phyloP scores from a whole-genome alignment of 2,888 invertebrate genomes.

The Dicranocentrus wangi region DNA sequence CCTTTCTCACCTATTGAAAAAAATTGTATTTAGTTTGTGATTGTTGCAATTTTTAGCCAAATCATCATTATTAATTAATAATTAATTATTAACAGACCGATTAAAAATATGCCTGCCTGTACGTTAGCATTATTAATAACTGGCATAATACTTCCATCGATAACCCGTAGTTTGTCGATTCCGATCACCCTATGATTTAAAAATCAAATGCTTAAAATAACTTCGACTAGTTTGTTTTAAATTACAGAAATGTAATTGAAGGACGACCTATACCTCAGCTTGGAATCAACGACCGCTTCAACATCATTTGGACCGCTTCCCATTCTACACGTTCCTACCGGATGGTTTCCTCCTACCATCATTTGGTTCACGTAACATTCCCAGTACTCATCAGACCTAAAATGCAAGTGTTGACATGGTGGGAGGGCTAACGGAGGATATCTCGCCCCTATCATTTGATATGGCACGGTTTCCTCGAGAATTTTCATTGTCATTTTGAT shows the following conservation, averaged over 20 bases:
- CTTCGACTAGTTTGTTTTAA: background rate
- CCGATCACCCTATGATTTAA: constrained; percentile 32
- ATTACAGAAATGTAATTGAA: background rate
- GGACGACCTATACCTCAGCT: constrained; percentile 32
- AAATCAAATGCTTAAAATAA: background rate
- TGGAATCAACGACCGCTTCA: constrained; percentile 42
- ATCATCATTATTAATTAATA: too few species aligned
- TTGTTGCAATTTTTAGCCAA: too few species aligned
- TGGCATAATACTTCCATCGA: constrained; percentile 43
- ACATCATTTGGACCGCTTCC: background rate
- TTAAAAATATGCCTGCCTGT: constrained; percentile 34
- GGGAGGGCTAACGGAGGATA: constrained; percentile 16
- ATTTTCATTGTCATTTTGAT: constrained; percentile 39
- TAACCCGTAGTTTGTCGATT: constrained; percentile 18
- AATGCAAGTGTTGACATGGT: constrained; percentile 22
- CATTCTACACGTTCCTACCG: constrained; percentile 44
- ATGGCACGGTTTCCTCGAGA: constrained; percentile 38
- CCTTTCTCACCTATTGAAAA: constrained; percentile 47
- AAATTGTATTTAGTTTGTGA: too few species aligned
- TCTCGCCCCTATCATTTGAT: constrained; percentile 29
- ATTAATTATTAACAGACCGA: too few species aligned
- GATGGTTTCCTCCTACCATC: constrained; percentile 36
- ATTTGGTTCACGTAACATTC: constrained; percentile 39
- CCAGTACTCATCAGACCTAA: constrained; percentile 46
- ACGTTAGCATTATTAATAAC: constrained; percentile 41